Percentiles rank a stretch among this genome's conserved stretches.
Evolutionary conservation across 1,140 invertebrate species (phyloP).

Genomic region (Bombus waltoni): DNA sequence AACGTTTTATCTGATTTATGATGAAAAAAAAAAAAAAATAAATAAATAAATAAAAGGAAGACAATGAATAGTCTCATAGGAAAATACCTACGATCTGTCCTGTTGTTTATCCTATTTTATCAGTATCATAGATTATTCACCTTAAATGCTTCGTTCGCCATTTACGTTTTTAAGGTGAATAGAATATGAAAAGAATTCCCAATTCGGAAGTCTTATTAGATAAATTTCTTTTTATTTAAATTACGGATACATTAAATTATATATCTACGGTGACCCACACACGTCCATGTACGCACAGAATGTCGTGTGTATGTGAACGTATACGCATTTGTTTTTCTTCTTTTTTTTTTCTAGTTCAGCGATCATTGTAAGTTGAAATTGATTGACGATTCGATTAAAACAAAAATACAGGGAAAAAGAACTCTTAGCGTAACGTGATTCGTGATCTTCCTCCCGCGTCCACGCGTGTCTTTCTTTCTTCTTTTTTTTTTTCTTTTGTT

Average conservation of each 20-base stretch:
- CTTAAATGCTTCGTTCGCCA: not conserved
- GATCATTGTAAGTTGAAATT: constrained; percentile 48
- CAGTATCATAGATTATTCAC: too few species aligned
- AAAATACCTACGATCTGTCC: not conserved
- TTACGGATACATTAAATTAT: constrained; percentile 70
- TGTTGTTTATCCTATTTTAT: not conserved
- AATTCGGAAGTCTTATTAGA: not conserved
- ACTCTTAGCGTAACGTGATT: not conserved
- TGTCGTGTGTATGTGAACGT: constrained; percentile 23
- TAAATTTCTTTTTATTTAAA: constrained; percentile 71
- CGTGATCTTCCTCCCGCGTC: not conserved
- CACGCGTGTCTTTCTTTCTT: not conserved
- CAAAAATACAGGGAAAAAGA: not conserved
- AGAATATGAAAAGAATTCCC: too few species aligned
- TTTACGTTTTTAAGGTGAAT: not conserved
- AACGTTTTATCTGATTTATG: not conserved
- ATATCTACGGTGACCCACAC: constrained; percentile 45
- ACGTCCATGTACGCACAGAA: constrained; percentile 33
- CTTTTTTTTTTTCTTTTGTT: not conserved
- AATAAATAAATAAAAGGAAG: not conserved
- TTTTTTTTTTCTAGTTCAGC: not conserved
- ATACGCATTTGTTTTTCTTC: not conserved
- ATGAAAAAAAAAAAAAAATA: not conserved
- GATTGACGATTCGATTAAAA: constrained; percentile 43
- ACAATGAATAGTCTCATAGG: not conserved